A percentile compares a stretch with the other conserved stretches of the same genome.
Evolutionary conservation across 2,888 invertebrate genomes (phyloP).

Genomic region (Archips xylosteana): DNA sequence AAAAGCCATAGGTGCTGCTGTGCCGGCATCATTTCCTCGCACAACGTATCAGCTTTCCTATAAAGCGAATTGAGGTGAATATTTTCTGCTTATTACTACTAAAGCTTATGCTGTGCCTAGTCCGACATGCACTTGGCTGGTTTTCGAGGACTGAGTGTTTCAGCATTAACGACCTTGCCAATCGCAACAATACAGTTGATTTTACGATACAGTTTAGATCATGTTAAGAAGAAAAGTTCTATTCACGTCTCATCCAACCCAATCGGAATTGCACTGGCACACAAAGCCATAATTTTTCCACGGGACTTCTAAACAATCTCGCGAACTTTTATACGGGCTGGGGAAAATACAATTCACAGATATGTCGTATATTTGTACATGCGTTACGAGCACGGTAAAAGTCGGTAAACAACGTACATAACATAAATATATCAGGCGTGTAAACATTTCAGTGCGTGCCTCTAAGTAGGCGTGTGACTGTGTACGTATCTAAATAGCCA

Average conservation of each 20-base stretch:
- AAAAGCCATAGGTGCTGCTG: too few species aligned
- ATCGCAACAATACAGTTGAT: not conserved
- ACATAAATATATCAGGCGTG: slow-evolving; percentile 17
- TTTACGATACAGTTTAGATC: not conserved
- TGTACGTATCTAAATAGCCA: slow-evolving; percentile 26
- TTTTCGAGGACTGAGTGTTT: too few species aligned
- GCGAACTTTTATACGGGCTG: slow-evolving; percentile 22
- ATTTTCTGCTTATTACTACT: too few species aligned
- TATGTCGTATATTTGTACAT: slow-evolving; percentile 29
- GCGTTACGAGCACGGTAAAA: slow-evolving; percentile 31
- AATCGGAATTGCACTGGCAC: slow-evolving; percentile 32
- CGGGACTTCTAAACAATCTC: slow-evolving; percentile 32
- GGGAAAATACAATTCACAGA: slow-evolving; percentile 25
- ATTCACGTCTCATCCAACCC: slow-evolving; percentile 1
- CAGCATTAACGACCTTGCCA: not conserved
- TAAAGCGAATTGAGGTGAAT: too few species aligned
- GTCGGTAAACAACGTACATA: slow-evolving; percentile 20
- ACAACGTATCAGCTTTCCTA: too few species aligned
- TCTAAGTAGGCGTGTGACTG: slow-evolving; percentile 1
- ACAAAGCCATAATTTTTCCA: slow-evolving; percentile 44
- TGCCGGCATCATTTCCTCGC: too few species aligned
- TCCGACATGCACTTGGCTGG: too few species aligned
- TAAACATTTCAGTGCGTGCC: slow-evolving; percentile 16
- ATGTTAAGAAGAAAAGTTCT: not conserved
- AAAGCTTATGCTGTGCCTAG: too few species aligned